phyloP scores from a whole-genome alignment of 2,888 invertebrate genomes.

The Sinotaia quadrata region DNA sequence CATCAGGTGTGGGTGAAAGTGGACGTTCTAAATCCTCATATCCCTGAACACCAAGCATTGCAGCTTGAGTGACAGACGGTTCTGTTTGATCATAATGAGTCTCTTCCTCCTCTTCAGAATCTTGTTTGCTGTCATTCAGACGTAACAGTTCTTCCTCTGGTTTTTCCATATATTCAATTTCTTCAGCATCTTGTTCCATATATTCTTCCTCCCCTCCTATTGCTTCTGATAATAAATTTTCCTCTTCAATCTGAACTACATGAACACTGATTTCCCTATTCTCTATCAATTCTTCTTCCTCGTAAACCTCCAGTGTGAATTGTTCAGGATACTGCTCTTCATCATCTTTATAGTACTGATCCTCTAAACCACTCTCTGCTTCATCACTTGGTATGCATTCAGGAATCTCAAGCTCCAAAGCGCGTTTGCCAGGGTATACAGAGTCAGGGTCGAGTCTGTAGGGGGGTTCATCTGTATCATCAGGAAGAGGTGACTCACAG shows the following conservation, averaged over 20 bases:
- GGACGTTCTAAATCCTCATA: constrained; percentile 76
- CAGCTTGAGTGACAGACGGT: constrained; percentile 40
- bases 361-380: constrained; percentile 11
- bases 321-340: constrained; percentile 6
- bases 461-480: constrained; percentile 27
- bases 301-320: constrained; percentile 12
- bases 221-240: constrained; percentile 21
- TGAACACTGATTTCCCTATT: constrained; percentile 21
- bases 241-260: constrained; percentile 38
- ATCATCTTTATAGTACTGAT: neutral
- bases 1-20: constrained; percentile 73
- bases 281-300: constrained; percentile 31
- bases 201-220: constrained; percentile 41
- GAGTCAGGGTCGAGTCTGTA: constrained; percentile 40
- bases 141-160: constrained; percentile 45
- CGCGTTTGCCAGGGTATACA: constrained; percentile 59
- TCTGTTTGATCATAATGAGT: constrained; percentile 33
- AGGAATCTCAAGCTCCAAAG: constrained; percentile 42
- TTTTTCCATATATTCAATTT: constrained; percentile 34
- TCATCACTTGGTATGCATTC: neutral
- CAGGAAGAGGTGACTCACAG: constrained; percentile 10
- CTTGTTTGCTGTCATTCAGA: constrained; percentile 40
- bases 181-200: constrained; percentile 39
- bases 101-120: constrained; percentile 40
- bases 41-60: constrained; percentile 19